Percentiles rank a stretch among this genome's conserved stretches.
These are phyloP conservation scores for Agrotis exclamationis DNA, from an alignment of 2,888 invertebrate genomes.

Conservation along the genomic window DNA sequence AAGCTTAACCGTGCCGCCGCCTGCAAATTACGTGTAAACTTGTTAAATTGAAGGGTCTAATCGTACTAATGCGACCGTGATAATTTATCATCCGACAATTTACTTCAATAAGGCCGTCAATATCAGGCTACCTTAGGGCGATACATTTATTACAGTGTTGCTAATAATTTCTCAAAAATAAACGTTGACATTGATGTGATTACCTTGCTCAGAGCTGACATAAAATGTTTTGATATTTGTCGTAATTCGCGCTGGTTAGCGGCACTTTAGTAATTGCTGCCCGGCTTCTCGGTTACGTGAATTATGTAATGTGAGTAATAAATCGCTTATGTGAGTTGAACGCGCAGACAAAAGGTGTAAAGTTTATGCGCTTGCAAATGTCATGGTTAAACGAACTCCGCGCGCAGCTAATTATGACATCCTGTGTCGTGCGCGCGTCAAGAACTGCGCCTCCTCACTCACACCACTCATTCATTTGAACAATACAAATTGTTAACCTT, in stretches of 20 bases:
- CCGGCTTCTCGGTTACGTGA: constrained; percentile 54
- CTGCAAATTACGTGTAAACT: constrained; percentile 53
- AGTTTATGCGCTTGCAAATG: constrained; percentile 57
- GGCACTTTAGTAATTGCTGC: constrained; percentile 38
- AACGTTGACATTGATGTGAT: constrained; percentile 48
- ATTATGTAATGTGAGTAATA: constrained; percentile 58
- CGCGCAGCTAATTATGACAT: constrained; percentile 54
- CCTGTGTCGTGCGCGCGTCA: constrained; percentile 41
- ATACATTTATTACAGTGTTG: constrained; percentile 33
- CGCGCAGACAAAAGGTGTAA: constrained; percentile 54
- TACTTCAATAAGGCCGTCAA: constrained; percentile 31
- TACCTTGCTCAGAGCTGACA: constrained; percentile 46
- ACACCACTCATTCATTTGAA: background rate
- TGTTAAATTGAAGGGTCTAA: constrained; percentile 41
- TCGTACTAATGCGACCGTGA: constrained; percentile 44
- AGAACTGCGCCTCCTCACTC: constrained; percentile 19
- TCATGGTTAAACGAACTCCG: constrained; percentile 62
- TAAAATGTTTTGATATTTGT: constrained; percentile 29
- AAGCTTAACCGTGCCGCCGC: constrained; percentile 25
- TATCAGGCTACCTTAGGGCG: constrained; percentile 14
- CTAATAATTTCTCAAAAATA: constrained; percentile 44
- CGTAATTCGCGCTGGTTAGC: constrained; percentile 49
- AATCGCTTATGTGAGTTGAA: constrained; percentile 29
- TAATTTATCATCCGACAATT: constrained; percentile 42
- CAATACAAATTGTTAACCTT: constrained; percentile 22